phyloP scores from a whole-genome alignment of 2,113 vertebrate species.

The Misgurnus mizolepis region DNA sequence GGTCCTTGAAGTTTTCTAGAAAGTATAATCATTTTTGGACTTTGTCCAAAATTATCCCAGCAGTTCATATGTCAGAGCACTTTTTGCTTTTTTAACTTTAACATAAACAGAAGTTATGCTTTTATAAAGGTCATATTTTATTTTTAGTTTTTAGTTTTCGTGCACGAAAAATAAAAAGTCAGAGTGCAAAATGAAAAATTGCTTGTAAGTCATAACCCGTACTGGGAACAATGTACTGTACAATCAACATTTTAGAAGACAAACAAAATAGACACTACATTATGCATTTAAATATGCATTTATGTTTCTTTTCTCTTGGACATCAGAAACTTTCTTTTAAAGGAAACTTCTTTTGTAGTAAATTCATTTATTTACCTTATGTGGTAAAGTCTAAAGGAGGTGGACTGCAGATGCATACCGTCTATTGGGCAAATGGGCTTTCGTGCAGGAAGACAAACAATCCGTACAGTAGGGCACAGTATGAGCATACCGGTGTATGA shows the following conservation, averaged over 20 bases:
- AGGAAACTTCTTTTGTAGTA: not conserved
- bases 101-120: not conserved
- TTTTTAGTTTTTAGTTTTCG: conserved; percentile 3
- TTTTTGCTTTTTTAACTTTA: not conserved
- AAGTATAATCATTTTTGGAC: not conserved
- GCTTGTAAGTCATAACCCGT: conserved; percentile 3
- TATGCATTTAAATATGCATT: conserved; percentile 4
- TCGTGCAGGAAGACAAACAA: conserved; percentile 10
- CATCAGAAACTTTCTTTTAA: not conserved
- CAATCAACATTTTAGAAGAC: not conserved
- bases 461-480: conserved; percentile 19
- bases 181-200: conserved; percentile 32
- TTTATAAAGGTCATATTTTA: conserved; percentile 10
- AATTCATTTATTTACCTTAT: conserved; percentile 24
- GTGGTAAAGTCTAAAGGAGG: not conserved
- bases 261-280: conserved; percentile 7
- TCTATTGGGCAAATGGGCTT: not conserved
- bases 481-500: conserved; percentile 14
- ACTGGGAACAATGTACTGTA: conserved; percentile 20
- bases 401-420: not conserved
- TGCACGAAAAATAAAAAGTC: conserved; percentile 20
- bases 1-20: not conserved
- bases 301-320: not conserved
- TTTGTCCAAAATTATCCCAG: not conserved
- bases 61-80: not conserved